Evolutionary conservation across 2,113 vertebrate genomes (phyloP), one percentile per base, ranked within the genome.

Genomic region (Albula goreensis): DNA sequence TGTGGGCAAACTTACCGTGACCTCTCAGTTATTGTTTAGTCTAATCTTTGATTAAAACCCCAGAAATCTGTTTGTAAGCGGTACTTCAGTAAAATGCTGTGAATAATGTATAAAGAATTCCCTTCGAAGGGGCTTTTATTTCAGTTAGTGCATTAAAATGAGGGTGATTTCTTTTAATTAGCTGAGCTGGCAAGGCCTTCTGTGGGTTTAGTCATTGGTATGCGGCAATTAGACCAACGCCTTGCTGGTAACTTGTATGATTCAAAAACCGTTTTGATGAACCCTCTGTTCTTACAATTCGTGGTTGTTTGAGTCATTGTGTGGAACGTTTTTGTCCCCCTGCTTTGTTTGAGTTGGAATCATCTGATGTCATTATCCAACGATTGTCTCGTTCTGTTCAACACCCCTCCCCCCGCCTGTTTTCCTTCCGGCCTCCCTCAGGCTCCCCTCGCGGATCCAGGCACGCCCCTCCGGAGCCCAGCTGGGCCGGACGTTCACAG

Each of bases 401-500:
- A 22, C 66, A 22, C 49, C 25, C 86, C 79, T 83, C 87, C 74
- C 52, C 3, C 83, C 86, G 41, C 82, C 52, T 70, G 86, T 83
- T 85, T 53, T 51, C 77, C 53, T 81, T 8, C 80, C 70, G 79
- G 79, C 41, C 70, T 15, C 50, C 70, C 51, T 52, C 60, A 49
- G 51, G 79, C 81, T 22, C 48, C 78, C 81, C 89, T 89, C 92
- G 91, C 22, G 70, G 70, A 25, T 74, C 70, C 0, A 74, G n/a
- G 31, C n/a, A 31, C 25, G 11, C 0, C 31, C 70, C 70, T n/a
- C 50, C 19, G 17, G 83, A 78, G 31, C 74, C 53, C 41, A 50
- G 52, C 52, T 41, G 74, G 52, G 15, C 17, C 48, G 13, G 84
- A 22, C 51, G 49, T 74, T 22, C 70, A 1, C 5, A 74, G 70